Evolutionary conservation across 2,797 vertebrate species (phyloP), one percentile per base, ranked within the genome.

Genomic region (Merluccius polli): DNA sequence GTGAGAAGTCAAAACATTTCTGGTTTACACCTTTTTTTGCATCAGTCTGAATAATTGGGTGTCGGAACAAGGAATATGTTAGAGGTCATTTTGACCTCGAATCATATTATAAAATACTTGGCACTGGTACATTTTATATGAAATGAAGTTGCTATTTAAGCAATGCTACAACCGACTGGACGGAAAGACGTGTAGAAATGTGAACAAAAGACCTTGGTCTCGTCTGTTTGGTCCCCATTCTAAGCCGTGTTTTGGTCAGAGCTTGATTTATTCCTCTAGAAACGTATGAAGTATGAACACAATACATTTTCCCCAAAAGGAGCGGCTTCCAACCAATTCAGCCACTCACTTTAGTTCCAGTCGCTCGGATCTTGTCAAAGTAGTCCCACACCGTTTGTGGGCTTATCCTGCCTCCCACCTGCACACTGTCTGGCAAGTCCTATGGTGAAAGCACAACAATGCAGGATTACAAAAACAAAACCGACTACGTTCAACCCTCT

Each of bases 381-480:
- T 99, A 99, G 88, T 99, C 98, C 98, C 98, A 99, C 77, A 99
- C 98, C 10, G 91, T 98, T 82, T 98, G 97, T 78, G 98, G 98
- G 73, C 95, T 98, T 87, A 99, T 99, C 83, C 98, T 95, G 73
- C 98, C 98, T 68, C 98, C 98, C 78, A 99, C 95, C 91, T 98
- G 96, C 87, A 99, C 95, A 80, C 95, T 98, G 80, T 98, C 97
- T 75, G 97, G 98, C 82, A 99, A 94, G 90, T 99, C 98, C 98
- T 99, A 76, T 38, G 3, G 29, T 27, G 32, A 18, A 24, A 27
- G 5, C 12, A 27, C 69, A 0, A 81, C 59, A 30, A 21, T n/a
- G n/a, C 38, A 72, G 11, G 0, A 79, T 36, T 27, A 21, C 13
- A 27, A 0, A 0, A 33, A 70, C 59, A 65, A 9, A 8, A n/a